A percentile compares a stretch with the other conserved stretches of the same genome.
Evolutionary conservation across 92 coral and sea anemone genomes (phyloP).

Genomic region (Pocillopora meandrina): DNA sequence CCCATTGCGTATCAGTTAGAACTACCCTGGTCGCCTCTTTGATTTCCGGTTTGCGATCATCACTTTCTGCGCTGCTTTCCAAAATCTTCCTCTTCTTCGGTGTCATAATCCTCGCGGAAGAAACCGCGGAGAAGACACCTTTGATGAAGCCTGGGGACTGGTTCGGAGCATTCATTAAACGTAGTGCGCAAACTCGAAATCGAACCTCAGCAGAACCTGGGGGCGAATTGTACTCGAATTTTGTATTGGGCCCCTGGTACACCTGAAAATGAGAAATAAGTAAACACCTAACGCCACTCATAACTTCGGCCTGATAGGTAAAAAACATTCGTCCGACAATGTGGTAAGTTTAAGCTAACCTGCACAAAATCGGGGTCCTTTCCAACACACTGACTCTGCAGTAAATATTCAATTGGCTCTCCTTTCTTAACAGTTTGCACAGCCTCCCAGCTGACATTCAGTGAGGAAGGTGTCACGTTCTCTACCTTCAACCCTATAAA

Average conservation of each 20-base stretch:
- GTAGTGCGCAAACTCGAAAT: conserved; percentile 91
- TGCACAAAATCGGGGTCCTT: conserved; percentile 71
- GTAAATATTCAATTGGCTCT: conserved; percentile 78
- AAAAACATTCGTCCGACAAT: background rate
- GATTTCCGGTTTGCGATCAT: conserved; percentile 28
- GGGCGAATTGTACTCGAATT: conserved; percentile 46
- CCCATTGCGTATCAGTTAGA: conserved; percentile 91
- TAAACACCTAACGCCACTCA: background rate
- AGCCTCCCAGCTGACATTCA: conserved; percentile 81
- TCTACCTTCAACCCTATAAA: conserved; percentile 66
- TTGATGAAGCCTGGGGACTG: conserved; percentile 73
- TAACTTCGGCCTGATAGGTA: background rate
- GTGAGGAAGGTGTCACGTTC: conserved; percentile 45
- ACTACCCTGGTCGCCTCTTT: conserved; percentile 48
- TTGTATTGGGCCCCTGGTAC: conserved; percentile 79
- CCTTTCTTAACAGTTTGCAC: conserved; percentile 66
- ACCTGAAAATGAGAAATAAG: conserved; percentile 43
- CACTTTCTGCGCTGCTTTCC: conserved; percentile 51
- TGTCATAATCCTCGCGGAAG: conserved; percentile 67
- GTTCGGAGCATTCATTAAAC: conserved; percentile 53
- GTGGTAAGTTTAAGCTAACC: conserved; percentile 45
- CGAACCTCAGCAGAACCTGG: conserved; percentile 68
- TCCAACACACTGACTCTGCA: conserved; percentile 81
- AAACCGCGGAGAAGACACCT: conserved; percentile 72
- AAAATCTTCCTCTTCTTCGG: conserved; percentile 62